Evolutionary conservation across 1,140 invertebrate species (phyloP), one percentile per base, ranked within the genome.

Genomic region (Drosophila burlai): DNA sequence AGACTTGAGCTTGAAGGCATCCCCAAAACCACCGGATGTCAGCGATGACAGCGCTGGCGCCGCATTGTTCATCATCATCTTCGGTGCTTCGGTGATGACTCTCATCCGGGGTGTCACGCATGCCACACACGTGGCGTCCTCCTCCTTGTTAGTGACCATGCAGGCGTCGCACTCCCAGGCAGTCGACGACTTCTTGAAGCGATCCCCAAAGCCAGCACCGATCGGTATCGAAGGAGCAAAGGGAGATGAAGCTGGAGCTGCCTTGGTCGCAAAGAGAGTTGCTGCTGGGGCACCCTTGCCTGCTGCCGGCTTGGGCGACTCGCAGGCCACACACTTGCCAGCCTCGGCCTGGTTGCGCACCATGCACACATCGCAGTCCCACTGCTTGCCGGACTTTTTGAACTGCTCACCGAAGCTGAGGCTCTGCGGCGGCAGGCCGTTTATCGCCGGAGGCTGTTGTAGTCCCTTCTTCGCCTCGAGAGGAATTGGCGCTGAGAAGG

Each of bases 91-190:
- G 21, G 21, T 21, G 21, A 1, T 45, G 49, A 6, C 13, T 26
- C 21, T 29, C 21, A 13, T 42, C 18, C 74, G 71, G 8, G 80
- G 78, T 3, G 77, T 81, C 3, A 66, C 62, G 34, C 84, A 87
- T 52, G 96, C 96, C n/a, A 95, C 93, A 93, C 97, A 97, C 75
- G 94, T 95, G 11, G 66, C 81, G 45, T 86, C 93, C 40, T 94
- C 92, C 13, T 80, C 80, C n/a, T 95, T 94, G 87, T 97, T 97
- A 66, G 93, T 92, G 11, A 96, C 84, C 92, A 96, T 94, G 86
- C 96, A 97, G 21, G 93, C 92, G 7, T 94, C 92, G 91, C 96
- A 97, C 74, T 96, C 95, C 96, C 96, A 97, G 69, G 93, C 93
- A 11, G 57, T 55, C 13, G 93, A 75, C 13, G 94, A 67, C 31